Evolutionary conservation across 2,888 invertebrate species (phyloP), one percentile per base, ranked within the genome.

Genomic region (Hololepta plana): DNA sequence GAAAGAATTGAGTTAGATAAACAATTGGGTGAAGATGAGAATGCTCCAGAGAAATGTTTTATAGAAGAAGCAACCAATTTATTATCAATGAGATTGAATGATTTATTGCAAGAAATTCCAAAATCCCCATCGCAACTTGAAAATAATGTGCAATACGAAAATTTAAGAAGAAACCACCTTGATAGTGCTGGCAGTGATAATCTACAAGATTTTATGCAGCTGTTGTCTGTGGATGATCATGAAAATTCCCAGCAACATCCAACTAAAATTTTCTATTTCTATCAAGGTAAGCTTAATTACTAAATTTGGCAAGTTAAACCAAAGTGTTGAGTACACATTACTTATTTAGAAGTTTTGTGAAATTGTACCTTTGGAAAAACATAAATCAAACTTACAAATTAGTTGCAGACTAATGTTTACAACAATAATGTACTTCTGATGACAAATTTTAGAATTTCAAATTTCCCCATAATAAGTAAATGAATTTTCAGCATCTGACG

Each of bases 231-330:
- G 51, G 53, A 34, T 7, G n/a, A 7, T 7, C 17, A n/a, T 17
- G 17, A 17, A 17, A 7, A 17, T 17, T 7, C 7, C 7, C 7
- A n/a, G 17, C 17, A 17, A 17, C 7, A 17, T n/a, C n/a, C 7
- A 7, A 9, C 10, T 8, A 21, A 21, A 21, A 55, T 67, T 64
- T 44, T 74, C 48, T 81, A 77, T 47, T 84, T 82, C 49, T 84
- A 82, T 53, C 82, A 84, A 70, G 76, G 81, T 80, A 56, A 43
- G 38, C n/a, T n/a, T n/a, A n/a, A n/a, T n/a, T n/a, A n/a, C n/a
- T n/a, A n/a, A n/a, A n/a, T n/a, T n/a, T n/a, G n/a, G n/a, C n/a
- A n/a, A n/a, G n/a, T n/a, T n/a, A n/a, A n/a, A n/a, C 41, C 42
- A 43, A 43, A 42, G 41, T 29, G 37, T 43, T 43, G 43, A 43